Percentiles rank a stretch among this genome's conserved stretches.
phyloP scores from a whole-genome alignment of 2,113 vertebrate species.

The Baryphthengus martii region DNA sequence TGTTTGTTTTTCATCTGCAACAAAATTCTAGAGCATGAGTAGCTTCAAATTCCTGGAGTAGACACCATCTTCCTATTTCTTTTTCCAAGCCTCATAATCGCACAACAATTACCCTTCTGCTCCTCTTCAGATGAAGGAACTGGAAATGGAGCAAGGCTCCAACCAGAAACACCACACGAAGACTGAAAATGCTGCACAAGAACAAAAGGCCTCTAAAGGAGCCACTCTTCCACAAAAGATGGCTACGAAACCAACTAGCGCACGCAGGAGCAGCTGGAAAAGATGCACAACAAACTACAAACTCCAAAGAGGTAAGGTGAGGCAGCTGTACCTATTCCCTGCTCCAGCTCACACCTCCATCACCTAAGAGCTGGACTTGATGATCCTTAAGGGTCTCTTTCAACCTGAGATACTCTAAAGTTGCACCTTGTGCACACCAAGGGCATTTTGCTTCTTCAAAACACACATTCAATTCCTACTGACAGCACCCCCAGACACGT shows the following conservation, averaged over 20 bases:
- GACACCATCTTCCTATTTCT: neutral
- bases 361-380: neutral
- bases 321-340: slow-evolving; percentile 30
- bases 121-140: slow-evolving; percentile 67
- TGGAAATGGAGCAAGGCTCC: slow-evolving; percentile 67
- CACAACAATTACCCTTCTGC: neutral
- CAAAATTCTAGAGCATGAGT: neutral
- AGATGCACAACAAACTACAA: slow-evolving; percentile 76
- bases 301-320: slow-evolving; percentile 72
- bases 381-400: neutral
- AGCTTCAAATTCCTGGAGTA: neutral
- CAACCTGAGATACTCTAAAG: neutral
- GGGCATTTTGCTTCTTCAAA: neutral
- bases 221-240: slow-evolving; percentile 72
- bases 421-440: neutral
- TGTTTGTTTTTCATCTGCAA: neutral
- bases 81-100: neutral
- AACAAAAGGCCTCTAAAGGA: slow-evolving; percentile 71
- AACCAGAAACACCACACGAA: slow-evolving; percentile 71
- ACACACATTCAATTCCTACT: neutral
- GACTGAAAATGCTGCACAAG: slow-evolving; percentile 71
- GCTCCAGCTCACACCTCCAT: neutral
- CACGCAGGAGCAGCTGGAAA: slow-evolving; percentile 75
- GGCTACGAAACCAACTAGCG: slow-evolving; percentile 74
- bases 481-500: neutral